Conservation (phyloP, 2,888 invertebrate species). For the Ashinkailepas kermadecensis region DNA sequence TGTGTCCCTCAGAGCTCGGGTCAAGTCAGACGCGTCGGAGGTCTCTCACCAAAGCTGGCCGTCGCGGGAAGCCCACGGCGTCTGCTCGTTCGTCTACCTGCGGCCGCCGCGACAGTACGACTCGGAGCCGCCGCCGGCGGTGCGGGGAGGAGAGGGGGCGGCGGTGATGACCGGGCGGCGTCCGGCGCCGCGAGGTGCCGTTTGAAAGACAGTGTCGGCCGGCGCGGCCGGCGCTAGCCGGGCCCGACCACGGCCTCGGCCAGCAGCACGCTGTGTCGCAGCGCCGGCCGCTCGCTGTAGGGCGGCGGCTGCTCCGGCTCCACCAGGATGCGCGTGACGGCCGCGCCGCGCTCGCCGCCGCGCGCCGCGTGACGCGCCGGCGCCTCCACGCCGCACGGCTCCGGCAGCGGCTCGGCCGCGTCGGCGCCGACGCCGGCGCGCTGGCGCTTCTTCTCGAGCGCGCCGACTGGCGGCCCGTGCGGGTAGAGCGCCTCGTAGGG, state of each 20-base stretch:
- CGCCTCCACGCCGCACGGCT: neutral
- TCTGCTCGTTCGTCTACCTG: neutral
- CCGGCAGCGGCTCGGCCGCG: neutral
- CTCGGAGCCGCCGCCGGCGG: neutral
- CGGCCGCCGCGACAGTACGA: neutral
- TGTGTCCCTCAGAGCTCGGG: neutral
- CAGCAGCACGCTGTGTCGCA: constrained; percentile 12
- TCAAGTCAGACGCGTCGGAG: neutral
- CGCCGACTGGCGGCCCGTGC: neutral
- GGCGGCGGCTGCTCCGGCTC: constrained; percentile 15
- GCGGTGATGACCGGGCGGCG: too few relatives aligned
- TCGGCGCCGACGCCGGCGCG: neutral
- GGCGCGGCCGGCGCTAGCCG: neutral
- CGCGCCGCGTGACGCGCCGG: neutral
- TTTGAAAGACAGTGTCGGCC: neutral
- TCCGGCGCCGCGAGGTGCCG: neutral
- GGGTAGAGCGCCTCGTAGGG: constrained; percentile 14
- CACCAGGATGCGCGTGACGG: constrained; percentile 1
- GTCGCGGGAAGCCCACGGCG: neutral
- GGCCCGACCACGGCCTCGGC: neutral
- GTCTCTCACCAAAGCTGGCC: neutral
- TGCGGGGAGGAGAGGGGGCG: too few relatives aligned
- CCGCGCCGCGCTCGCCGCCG: neutral
- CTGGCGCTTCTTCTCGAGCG: constrained; percentile 12
- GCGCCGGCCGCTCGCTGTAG: constrained; percentile 7